These are phyloP conservation scores for Drosophila emarginata DNA, from an alignment of 2,888 invertebrate species.

Conservation along the genomic window DNA sequence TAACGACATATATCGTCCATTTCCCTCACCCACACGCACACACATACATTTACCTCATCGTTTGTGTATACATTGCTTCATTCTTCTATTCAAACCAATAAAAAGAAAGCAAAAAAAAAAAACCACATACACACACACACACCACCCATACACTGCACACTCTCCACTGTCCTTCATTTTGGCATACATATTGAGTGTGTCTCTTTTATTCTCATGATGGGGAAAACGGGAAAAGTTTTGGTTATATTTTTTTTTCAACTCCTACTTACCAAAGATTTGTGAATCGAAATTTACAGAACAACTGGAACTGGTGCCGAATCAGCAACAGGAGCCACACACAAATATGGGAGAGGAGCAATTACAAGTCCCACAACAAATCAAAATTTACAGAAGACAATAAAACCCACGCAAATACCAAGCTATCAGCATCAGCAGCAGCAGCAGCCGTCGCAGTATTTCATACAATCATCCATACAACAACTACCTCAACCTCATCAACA, in stretches of 20 bases:
- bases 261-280: conserved; percentile 16
- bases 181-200: conserved; percentile 38
- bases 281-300: conserved; percentile 43
- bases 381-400: conserved; percentile 65
- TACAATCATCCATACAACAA: conserved; percentile 72
- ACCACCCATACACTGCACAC: not conserved
- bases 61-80: not conserved
- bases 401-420: conserved; percentile 81
- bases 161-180: not conserved
- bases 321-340: conserved; percentile 37
- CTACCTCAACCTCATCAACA: conserved; percentile 71
- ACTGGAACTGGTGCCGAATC: conserved; percentile 20
- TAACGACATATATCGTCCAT: not conserved
- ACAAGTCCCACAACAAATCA: conserved; percentile 48
- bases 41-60: not conserved
- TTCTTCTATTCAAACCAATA: not conserved
- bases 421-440: conserved; percentile 70
- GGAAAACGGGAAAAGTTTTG: not conserved
- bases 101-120: not conserved
- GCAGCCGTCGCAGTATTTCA: conserved; percentile 62
- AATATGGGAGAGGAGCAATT: conserved; percentile 29
- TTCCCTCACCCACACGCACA: not conserved
- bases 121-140: not conserved
- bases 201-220: not conserved
- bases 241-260: not conserved